Evolutionary conservation across 35 echinoderm and acorn worm species (phyloP).

Genomic region (Anneissia japonica): DNA sequence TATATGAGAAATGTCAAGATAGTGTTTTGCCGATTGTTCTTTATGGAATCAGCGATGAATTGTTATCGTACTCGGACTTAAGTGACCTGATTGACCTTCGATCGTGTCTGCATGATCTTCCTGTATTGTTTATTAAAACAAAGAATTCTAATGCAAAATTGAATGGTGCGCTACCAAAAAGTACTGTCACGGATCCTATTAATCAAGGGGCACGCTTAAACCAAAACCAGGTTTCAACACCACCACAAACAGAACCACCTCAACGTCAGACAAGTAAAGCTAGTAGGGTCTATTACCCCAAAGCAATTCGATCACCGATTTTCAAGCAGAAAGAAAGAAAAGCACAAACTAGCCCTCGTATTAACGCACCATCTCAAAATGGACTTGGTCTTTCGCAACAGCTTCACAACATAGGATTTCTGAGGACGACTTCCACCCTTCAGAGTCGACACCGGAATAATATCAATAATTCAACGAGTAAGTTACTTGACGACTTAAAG

Average conservation of each 20-base stretch:
- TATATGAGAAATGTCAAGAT: conserved; percentile 52
- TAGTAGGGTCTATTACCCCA: background rate
- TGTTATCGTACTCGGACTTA: conserved; percentile 41
- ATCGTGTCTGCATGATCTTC: conserved; percentile 30
- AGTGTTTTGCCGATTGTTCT: conserved; percentile 65
- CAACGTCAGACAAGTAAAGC: background rate
- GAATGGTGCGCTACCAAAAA: background rate
- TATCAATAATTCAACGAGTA: background rate
- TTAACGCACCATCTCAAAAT: background rate
- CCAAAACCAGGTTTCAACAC: too few relatives aligned
- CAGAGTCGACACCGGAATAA: background rate
- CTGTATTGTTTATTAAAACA: conserved; percentile 71
- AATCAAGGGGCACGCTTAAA: background rate
- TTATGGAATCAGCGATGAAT: conserved; percentile 62
- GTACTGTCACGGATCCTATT: background rate
- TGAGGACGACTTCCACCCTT: background rate
- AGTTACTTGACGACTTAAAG: background rate
- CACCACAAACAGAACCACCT: background rate
- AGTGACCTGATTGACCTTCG: conserved; percentile 64
- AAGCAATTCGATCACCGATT: background rate
- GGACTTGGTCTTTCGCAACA: background rate
- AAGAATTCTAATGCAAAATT: background rate
- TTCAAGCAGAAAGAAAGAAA: background rate
- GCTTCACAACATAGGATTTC: background rate
- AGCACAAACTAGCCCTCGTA: background rate